Evolutionary conservation across 2,888 invertebrate genomes (phyloP).

Genomic region (Deilephila porcellus): DNA sequence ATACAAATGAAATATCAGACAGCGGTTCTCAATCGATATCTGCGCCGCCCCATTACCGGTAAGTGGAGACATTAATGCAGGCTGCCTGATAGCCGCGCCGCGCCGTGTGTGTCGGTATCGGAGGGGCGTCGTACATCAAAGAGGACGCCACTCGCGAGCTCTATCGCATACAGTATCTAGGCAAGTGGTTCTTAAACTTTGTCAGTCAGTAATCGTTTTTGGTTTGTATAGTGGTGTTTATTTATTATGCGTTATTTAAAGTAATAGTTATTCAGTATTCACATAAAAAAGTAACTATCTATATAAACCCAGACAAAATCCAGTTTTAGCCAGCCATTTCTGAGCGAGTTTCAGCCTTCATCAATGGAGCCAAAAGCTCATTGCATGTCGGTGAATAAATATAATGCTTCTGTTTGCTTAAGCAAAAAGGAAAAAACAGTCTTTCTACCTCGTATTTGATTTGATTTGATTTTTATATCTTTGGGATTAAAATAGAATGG

Average conservation of each 20-base stretch:
- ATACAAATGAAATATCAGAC: background rate
- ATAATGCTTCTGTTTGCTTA: too few species aligned
- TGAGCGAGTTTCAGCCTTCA: too few species aligned
- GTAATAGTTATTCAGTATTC: too few species aligned
- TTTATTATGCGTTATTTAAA: too few species aligned
- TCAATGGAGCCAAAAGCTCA: too few species aligned
- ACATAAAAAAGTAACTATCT: too few species aligned
- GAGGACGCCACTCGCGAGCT: background rate
- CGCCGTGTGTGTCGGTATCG: background rate
- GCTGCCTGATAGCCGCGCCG: constrained; percentile 7
- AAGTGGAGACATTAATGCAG: constrained; percentile 8
- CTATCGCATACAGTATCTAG: constrained; percentile 20
- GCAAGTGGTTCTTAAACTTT: constrained; percentile 8
- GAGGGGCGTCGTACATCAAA: constrained; percentile 16
- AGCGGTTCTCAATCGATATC: constrained; percentile 20
- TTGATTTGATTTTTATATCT: background rate
- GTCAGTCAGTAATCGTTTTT: background rate
- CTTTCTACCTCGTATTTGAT: background rate
- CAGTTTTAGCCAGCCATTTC: too few species aligned
- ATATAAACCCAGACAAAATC: too few species aligned
- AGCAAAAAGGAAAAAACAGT: too few species aligned
- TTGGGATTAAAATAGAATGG: background rate
- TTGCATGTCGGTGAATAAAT: too few species aligned
- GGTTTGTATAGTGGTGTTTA: too few species aligned
- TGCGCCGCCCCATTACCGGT: constrained; percentile 1